Evolutionary conservation across 2,797 vertebrate genomes (phyloP), one percentile per base, ranked within the genome.

Genomic region (Pterois miles): DNA sequence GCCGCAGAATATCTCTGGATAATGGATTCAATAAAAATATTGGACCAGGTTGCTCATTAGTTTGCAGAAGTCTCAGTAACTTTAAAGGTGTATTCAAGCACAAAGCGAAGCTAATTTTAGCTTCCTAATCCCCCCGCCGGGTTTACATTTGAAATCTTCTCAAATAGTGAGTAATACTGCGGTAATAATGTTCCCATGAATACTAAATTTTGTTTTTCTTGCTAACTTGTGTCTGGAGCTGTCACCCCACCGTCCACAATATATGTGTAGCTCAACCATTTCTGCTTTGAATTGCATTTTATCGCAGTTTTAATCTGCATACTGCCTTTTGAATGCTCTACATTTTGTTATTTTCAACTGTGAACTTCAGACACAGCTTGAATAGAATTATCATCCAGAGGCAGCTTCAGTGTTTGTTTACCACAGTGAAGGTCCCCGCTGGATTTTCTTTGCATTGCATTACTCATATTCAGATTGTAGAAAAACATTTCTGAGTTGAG

Each of bases 341-440:
- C 20, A 36, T 22, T 60, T 38, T 13, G 3, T 31, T 20, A 57
- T 31, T 57, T 57, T 31, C 27, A 27, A 57, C 54, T 57, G 54
- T 29, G 58, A n/a, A 22, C 18, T 48, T 71, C 31, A 59, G 25
- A 60, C 22, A 23, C 18, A 22, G 48, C 43, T 16, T 38, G 27
- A 56, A 43, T 7, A 67, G 31, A 63, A 50, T 48, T 36, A 54
- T 27, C 8, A 10, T 12, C n/a, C 20, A 14, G 27, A 70, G 59
- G 68, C 59, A 43, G 65, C 33, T 58, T n/a, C 13, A 33, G n/a
- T 66, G 34, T 81, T 38, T 76, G 73, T 71, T 81, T 62, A 64
- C 43, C 70, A 69, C 18, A 20, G 57, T 18, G 23, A 31, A 54
- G 68, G 68, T 18, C 50, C 16, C 50, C 25, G 52, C 60, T 48